phyloP scores from a whole-genome alignment of 2,113 vertebrate species.

The Calyptomena viridis region DNA sequence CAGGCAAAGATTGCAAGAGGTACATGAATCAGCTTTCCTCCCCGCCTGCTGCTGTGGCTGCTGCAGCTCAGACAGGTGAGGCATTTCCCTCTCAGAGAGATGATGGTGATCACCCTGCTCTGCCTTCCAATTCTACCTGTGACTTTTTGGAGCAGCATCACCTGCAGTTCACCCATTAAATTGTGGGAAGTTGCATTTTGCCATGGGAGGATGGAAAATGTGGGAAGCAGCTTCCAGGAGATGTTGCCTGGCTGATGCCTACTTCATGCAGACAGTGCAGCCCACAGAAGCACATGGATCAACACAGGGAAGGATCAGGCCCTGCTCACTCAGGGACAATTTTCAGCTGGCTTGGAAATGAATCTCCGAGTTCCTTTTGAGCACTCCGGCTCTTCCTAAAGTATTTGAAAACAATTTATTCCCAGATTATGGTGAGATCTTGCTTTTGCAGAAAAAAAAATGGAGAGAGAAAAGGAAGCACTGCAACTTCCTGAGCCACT shows the following conservation, averaged over 20 bases:
- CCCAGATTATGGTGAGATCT: neutral
- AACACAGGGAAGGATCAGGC: neutral
- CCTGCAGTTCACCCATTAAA: neutral
- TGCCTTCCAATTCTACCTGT: neutral
- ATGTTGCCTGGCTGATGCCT: neutral
- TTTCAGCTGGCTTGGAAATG: neutral
- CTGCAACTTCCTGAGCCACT: neutral
- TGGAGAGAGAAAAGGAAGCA: neutral
- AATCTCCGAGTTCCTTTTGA: neutral
- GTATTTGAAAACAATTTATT: neutral
- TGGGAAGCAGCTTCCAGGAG: neutral
- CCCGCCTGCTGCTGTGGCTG: neutral
- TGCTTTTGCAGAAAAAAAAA: neutral
- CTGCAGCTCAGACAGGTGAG: neutral
- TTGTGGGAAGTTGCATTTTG: accelerated
- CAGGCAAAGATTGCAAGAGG: neutral
- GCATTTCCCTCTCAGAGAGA: neutral
- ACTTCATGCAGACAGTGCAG: neutral
- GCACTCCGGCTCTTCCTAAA: neutral
- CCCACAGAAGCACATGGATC: neutral
- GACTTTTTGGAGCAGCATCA: neutral
- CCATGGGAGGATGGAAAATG: neutral
- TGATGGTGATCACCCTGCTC: neutral
- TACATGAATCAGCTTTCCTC: neutral
- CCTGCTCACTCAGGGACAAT: neutral